Evolutionary conservation across 2,797 vertebrate species (phyloP).

Genomic region (Phyllotis vaccarum): DNA sequence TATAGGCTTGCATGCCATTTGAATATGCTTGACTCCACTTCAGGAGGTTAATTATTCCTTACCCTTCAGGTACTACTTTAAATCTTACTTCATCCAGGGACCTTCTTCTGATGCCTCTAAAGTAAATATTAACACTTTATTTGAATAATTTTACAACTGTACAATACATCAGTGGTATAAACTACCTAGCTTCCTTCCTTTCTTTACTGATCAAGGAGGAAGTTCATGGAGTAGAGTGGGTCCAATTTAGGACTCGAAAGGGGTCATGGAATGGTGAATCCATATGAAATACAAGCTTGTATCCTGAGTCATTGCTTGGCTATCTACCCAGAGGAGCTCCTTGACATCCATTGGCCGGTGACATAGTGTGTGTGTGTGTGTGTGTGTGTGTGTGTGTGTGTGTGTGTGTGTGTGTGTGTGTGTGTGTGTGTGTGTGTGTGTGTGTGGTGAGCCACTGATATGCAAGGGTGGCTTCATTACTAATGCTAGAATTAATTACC

Average conservation of each 20-base stretch:
- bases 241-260: neutral
- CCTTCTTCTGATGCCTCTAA: neutral
- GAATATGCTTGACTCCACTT: neutral
- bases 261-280: neutral
- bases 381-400: too few relatives aligned
- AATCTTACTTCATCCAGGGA: neutral
- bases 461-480: neutral
- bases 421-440: too few relatives aligned
- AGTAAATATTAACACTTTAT: neutral
- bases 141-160: neutral
- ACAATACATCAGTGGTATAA: neutral
- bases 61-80: neutral
- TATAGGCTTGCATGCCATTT: neutral
- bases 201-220: neutral
- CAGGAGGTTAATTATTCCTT: neutral
- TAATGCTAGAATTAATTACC: conserved; percentile 43
- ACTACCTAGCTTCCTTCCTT: neutral
- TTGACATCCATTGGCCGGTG: neutral
- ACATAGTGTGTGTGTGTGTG: too few relatives aligned
- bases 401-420: too few relatives aligned
- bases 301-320: conserved; percentile 24
- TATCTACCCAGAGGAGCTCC: neutral
- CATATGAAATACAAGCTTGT: neutral
- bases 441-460: conserved; percentile 15
- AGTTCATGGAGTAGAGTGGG: neutral